Evolutionary conservation across 2,797 vertebrate species (phyloP).

Genomic region (Bradypodion pumilum): DNA sequence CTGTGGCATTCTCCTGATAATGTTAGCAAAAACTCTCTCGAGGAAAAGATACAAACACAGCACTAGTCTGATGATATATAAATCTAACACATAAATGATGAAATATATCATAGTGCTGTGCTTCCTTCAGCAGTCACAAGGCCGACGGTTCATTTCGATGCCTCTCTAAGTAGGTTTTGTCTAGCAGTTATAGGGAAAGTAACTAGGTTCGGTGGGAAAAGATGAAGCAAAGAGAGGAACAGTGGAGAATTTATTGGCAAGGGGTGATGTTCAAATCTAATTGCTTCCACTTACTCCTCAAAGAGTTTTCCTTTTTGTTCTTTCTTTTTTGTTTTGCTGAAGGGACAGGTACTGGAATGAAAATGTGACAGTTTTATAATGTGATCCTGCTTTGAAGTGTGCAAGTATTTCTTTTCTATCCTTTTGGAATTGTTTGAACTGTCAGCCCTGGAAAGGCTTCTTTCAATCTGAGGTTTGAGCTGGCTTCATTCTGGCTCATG

Average conservation of each 20-base stretch:
- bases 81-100: too few species aligned
- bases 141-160: conserved; percentile 22
- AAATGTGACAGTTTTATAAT: conserved; percentile 34
- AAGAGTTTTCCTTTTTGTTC: background rate
- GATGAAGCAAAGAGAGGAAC: conserved; percentile 4
- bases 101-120: background rate
- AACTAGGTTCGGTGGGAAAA: conserved; percentile 32
- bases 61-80: background rate
- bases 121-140: conserved; percentile 12
- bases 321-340: background rate
- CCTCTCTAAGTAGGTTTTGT: conserved; percentile 27
- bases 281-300: conserved; percentile 33
- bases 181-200: conserved; percentile 10
- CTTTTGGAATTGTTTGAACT: conserved; percentile 3
- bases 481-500: conserved; percentile 7
- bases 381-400: conserved; percentile 17
- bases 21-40: background rate
- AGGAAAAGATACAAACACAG: background rate
- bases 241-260: conserved; percentile 24
- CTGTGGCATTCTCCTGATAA: conserved; percentile 11
- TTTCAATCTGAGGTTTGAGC: background rate
- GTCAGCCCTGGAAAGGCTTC: background rate
- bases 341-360: conserved; percentile 29
- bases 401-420: background rate
- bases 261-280: conserved; percentile 30